phyloP scores from a whole-genome alignment of 2,797 vertebrate species.

The Uromys caudimaculatus region DNA sequence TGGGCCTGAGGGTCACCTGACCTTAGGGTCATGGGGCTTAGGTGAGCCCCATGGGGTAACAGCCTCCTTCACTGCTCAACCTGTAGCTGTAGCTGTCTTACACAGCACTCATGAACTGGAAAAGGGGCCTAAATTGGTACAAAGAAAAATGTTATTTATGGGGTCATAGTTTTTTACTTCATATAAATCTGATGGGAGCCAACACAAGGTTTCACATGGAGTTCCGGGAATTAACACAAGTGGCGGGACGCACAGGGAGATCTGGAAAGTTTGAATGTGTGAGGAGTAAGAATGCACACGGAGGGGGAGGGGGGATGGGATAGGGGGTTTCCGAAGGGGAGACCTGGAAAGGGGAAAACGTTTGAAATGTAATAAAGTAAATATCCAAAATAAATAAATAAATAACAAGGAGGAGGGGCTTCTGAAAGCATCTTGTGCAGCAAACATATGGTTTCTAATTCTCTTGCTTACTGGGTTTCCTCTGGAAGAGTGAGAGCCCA shows the following conservation, averaged over 20 bases:
- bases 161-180: neutral
- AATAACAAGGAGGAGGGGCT: too few species aligned
- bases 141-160: neutral
- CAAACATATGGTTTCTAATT: too few species aligned
- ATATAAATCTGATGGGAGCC: neutral
- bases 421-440: too few species aligned
- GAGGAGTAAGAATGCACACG: neutral
- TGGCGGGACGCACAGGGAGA: neutral
- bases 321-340: too few species aligned
- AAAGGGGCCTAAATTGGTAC: neutral
- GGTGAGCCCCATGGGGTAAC: too few species aligned
- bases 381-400: too few species aligned
- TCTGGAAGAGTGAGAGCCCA: too few species aligned
- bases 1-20: neutral
- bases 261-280: neutral
- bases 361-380: too few species aligned
- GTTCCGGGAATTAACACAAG: neutral
- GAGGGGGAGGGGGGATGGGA: too few species aligned
- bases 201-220: neutral
- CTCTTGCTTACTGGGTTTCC: too few species aligned
- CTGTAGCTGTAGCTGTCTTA: neutral
- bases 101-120: fast-evolving
- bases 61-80: fast-evolving
- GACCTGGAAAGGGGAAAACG: too few species aligned
- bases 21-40: too few species aligned